A percentile compares a stretch with the other conserved stretches of the same genome.
These are phyloP conservation scores for Edolisoma coerulescens DNA, from an alignment of 2,113 vertebrate species.

Conservation along the genomic window DNA sequence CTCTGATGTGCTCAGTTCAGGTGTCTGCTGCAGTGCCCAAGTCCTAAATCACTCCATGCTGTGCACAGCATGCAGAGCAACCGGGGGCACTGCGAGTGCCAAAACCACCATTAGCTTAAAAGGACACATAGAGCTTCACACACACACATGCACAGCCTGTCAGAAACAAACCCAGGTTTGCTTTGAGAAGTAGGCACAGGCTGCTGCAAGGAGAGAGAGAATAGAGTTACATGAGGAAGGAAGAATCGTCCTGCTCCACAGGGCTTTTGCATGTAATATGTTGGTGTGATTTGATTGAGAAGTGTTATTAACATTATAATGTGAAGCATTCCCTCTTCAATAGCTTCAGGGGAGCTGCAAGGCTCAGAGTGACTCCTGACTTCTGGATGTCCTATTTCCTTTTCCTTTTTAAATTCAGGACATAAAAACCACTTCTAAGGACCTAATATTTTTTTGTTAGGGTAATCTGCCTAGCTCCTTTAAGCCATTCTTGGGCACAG, in stretches of 20 bases:
- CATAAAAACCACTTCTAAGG: background rate
- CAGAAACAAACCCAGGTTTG: background rate
- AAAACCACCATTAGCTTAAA: background rate
- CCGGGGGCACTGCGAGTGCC: background rate
- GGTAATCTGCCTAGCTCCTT: background rate
- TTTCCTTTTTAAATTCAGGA: background rate
- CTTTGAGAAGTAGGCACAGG: background rate
- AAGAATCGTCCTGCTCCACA: background rate
- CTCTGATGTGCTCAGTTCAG: background rate
- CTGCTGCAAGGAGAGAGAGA: background rate
- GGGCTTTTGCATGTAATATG: background rate
- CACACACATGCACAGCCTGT: background rate
- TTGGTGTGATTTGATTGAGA: background rate
- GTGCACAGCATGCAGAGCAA: background rate
- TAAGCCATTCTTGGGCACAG: background rate
- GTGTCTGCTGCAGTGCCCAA: constrained; percentile 17
- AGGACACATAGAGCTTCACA: background rate
- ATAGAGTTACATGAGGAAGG: background rate
- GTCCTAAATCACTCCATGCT: constrained; percentile 19
- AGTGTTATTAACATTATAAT: background rate
- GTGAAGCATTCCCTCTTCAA: background rate
- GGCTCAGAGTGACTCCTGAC: background rate
- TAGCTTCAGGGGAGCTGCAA: background rate
- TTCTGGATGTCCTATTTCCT: background rate
- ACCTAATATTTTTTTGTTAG: background rate